phyloP scores from a whole-genome alignment of 1,140 invertebrate species.

The Macrocentrus cingulum region DNA sequence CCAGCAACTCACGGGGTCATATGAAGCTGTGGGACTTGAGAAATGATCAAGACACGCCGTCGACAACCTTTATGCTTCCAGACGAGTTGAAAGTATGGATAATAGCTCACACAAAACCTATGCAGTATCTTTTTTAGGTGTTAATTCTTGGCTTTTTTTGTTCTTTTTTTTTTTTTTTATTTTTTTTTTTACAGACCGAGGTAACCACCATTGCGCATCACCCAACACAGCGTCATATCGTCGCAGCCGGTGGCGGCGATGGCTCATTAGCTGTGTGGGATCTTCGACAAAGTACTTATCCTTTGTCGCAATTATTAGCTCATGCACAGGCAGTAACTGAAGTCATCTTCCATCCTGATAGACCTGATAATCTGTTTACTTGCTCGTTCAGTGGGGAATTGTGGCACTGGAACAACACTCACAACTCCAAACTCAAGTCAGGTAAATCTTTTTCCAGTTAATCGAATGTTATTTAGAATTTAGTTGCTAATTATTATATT shows the following conservation, averaged over 20 bases:
- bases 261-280: constrained; percentile 86
- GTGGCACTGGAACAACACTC: constrained; percentile 78
- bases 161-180: constrained; percentile 18
- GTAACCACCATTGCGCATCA: constrained; percentile 76
- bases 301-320: constrained; percentile 77
- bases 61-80: constrained; percentile 67
- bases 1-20: constrained; percentile 81
- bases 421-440: constrained; percentile 50
- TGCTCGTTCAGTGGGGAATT: constrained; percentile 78
- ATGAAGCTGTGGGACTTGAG: constrained; percentile 87
- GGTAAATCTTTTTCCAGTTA: constrained; percentile 39
- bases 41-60: constrained; percentile 61
- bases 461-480: not conserved
- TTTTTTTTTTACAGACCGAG: constrained; percentile 56
- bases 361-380: constrained; percentile 81
- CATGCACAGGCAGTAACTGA: constrained; percentile 77
- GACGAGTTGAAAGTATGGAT: constrained; percentile 62
- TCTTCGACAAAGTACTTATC: constrained; percentile 76
- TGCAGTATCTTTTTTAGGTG: too few species aligned
- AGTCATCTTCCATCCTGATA: constrained; percentile 79
- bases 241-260: constrained; percentile 81
- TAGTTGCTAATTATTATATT: constrained; percentile 2
- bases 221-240: constrained; percentile 82
- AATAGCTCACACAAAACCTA: too few species aligned
- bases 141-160: constrained; percentile 2